Base-by-base conservation (phyloP, 1,140 invertebrate species). In the Drosophila kepulauana region DNA sequence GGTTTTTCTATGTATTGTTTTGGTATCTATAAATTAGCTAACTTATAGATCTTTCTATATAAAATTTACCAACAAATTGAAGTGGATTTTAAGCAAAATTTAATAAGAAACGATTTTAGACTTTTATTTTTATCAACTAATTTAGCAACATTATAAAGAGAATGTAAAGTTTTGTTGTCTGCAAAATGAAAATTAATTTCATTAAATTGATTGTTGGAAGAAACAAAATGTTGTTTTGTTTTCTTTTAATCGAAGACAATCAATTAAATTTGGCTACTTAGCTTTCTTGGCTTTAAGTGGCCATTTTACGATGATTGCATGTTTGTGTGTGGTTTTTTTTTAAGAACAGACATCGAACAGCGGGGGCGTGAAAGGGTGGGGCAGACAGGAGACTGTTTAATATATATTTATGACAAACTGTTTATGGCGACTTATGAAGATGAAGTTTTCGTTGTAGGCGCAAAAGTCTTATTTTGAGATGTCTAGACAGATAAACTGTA, bases 221-320 rank as follows among this genome's bases (percentile, higher is more conserved):
- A 25, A 25, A 25, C 20, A 25, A 25, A 25, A 25, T 25, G 3
- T 25, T 25, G 20, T 25, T 25, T 4, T 25, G 20, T 54, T 59
- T 48, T 5, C 16, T 41, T 38, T 49, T 16, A 48, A 25, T 62
- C 51, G 51, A 49, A 63, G 13, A 35, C 68, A 66, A 54, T 76
- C 68, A 66, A 54, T 76, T 76, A 68, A 75, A 81, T 82, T 87
- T 75, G 41, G 20, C 59, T 54, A 45, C 35, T 74, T 43, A 69
- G 38, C 30, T 46, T 69, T 35, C 15, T 52, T 45, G 45, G 30
- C 20, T 13, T 58, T 46, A 49, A 76, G 41, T 13, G 33, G 52
- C 66, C 70, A 78, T 67, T 86, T 85, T 81, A 81, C 78, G 75
- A 78, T 86, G 81, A 81, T 86, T 63, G 58, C 41, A 45, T 35